Evolutionary conservation across 2,888 invertebrate species (phyloP), one percentile per base, ranked within the genome.

Genomic region (Pteria penguin): DNA sequence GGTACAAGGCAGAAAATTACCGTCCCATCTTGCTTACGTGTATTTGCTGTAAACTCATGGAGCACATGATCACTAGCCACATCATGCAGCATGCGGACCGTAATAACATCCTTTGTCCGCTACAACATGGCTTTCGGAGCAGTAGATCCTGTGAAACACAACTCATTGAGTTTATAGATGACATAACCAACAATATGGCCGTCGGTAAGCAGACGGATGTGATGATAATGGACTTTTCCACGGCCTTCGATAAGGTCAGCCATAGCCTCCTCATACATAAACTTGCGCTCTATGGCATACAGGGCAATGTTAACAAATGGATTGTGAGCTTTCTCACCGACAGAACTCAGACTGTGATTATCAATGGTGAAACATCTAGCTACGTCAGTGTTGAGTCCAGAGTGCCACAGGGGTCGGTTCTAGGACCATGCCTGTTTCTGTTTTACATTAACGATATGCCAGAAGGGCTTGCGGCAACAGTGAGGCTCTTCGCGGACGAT

Each of bases 141-240:
- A 11, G n/a, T 32, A 45, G 62, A 29, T 72, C 72, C 22, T 72
- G 68, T 24, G 68, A 68, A 55, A 68, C 76, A 52, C 68, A 75
- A 65, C 70, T 75, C 18, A 3, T 75, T n/a, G 66, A 61, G 11
- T 66, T 66, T 26, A 60, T 66, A 3, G 66, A 71, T 61, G 75
- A 75, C 57, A 33, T 58, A 4, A 26, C 61, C 4, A 36, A 5
- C 31, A 73, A 70, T 33, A 14, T 75, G n/a, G 73, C 72, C n/a
- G 33, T 60, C 4, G 61, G 61, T 1, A 72, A 65, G 18, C 79
- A 79, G 57, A 75, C 72, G 24, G 75, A 73, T 29, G n/a, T 69
- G 5, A 18, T 72, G 4, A 33, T 75, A 2, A 63, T 78, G 69
- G 75, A 79, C 36, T 75, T 73, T 58, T 66, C 76, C 14, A 71